phyloP scores from a whole-genome alignment of 2,113 vertebrate species.

The Macroglossus sobrinus region DNA sequence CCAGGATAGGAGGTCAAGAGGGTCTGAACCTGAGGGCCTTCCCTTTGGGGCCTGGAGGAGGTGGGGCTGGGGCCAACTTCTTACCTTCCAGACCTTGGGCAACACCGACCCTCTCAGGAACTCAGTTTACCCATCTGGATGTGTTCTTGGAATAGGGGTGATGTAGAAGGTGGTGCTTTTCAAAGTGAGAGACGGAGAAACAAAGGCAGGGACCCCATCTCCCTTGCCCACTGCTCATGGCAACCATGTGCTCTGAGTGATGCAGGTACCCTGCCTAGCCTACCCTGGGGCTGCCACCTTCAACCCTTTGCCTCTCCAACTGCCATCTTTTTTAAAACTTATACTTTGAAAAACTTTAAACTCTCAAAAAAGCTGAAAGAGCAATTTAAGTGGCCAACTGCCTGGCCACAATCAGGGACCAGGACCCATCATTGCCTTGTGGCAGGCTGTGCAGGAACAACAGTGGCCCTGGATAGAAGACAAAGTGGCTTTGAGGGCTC shows the following conservation, averaged over 20 bases:
- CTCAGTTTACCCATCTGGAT: not conserved
- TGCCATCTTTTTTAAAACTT: not conserved
- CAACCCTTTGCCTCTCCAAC: not conserved
- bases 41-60: no score
- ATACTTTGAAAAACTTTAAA: not conserved
- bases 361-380: not conserved
- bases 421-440: not conserved
- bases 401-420: not conserved
- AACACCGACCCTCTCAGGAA: not conserved
- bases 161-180: not conserved
- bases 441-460: not conserved
- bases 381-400: fast-evolving
- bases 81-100: not conserved
- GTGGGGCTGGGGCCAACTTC: not conserved
- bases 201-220: not conserved
- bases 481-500: not conserved
- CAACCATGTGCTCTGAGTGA: not conserved
- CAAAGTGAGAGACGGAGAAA: not conserved
- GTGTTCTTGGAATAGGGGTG: not conserved
- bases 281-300: not conserved
- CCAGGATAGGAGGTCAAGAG: not conserved
- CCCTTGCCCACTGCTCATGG: fast-evolving
- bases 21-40: not conserved
- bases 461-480: not conserved
- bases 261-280: not conserved